Evolutionary conservation across 2,888 invertebrate species (phyloP), one percentile per base, ranked within the genome.

Genomic region (Helobdella robusta): DNA sequence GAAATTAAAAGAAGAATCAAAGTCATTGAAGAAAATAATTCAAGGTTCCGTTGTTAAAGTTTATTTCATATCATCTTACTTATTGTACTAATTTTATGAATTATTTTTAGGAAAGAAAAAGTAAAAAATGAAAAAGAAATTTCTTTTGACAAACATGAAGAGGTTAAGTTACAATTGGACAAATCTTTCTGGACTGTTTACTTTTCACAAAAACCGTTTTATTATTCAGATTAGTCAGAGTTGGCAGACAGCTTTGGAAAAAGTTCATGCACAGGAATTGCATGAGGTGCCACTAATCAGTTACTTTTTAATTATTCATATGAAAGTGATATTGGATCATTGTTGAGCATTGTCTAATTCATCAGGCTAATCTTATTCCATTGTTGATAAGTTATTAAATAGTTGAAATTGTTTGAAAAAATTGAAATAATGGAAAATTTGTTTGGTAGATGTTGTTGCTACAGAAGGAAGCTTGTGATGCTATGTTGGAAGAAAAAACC

Each of bases 401-500:
- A 44, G 44, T 44, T 11, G 44, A 11, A n/a, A n/a, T n/a, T n/a
- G n/a, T n/a, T n/a, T n/a, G n/a, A n/a, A n/a, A n/a, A n/a, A n/a
- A n/a, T n/a, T n/a, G n/a, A n/a, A n/a, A n/a, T 56, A 20, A 15
- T 68, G 44, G 28, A 20, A 44, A 20, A 44, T 34, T 30, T 36
- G 23, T 11, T 46, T 64, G 52, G n/a, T 70, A 79, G 78, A 76
- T 78, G 76, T 70, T 79, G 66, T 74, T 74, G 69, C 76, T 76
- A 60, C 80, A 80, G 72, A 77, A 78, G 64, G 73, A 73, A 20
- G 71, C 75, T 1, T 80, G 79, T 73, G 77, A 78, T 72, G 72
- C 75, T 18, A 77, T 80, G 75, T 75, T 78, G 59, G 77, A 79
- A 67, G 79, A 79, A 67, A 80, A 80, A 68, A 79, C 79, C 70